Base-by-base conservation (phyloP, 2,888 invertebrate genomes). In the Chrysolina oricalcia region DNA sequence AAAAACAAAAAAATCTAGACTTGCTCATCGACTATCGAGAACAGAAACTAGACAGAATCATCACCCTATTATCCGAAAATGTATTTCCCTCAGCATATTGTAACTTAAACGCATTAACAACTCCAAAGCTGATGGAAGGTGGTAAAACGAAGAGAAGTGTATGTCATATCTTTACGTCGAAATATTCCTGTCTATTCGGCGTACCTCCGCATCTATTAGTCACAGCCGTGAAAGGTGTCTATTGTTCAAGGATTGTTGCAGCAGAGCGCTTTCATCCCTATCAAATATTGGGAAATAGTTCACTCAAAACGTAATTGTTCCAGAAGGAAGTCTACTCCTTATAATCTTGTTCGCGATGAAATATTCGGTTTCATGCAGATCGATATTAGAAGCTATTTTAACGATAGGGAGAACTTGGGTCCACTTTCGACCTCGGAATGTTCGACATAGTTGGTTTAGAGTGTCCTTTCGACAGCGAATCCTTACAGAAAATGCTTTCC, bases 241-340 rank as follows among this genome's bases (percentile, higher is more conserved):
- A 59, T 59, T 59, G n/a, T 59, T 59, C 59, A n/a, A 10, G 27
- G 10, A 59, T 59, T 59, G 59, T 59, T 35, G 59, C 59, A 59
- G 59, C n/a, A 17, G 15, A 59, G 59, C 59, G 27, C 59, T 59
- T 17, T 17, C 6, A 59, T 59, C n/a, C 27, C 21, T 27, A n/a
- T 59, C n/a, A 19, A 50, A 50, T 13, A 50, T 50, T 15, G 59
- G 59, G 59, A 59, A 59, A 59, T 59, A 59, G 59, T 59, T 59
- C 23, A 59, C 59, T 59, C 6, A 59, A 35, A 59, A 59, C 59
- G 27, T 35, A 35, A 59, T 59, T 59, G 27, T 59, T 59, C 23
- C 59, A 23, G 59, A 23, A 27, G 27, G 9, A 59, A 59, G 59
- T 35, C 35, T 23, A 35, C 27, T 59, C 59, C 59, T 27, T 59